These are phyloP conservation scores for Heliconius eleuchia DNA, from an alignment of 1,140 invertebrate genomes.

Conservation along the genomic window DNA sequence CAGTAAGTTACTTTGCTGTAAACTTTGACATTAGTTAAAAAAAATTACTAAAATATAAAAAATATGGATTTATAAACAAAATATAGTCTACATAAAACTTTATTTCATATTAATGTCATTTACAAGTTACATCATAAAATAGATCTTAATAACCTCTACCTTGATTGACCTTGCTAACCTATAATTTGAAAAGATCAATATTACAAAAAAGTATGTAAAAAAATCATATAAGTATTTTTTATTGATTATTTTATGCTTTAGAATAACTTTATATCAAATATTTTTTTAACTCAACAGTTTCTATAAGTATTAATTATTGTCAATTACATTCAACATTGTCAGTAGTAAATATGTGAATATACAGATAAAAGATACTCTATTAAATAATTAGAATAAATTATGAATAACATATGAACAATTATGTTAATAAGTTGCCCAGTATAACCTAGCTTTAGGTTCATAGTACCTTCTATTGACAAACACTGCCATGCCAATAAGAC, in stretches of 20 bases:
- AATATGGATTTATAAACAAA: not conserved
- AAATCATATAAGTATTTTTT: not conserved
- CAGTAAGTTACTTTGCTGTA: no score
- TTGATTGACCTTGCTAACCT: constrained; percentile 1
- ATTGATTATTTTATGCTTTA: not conserved
- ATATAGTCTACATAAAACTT: no score
- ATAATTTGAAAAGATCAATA: constrained; percentile 3
- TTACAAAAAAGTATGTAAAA: not conserved
- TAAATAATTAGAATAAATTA: not conserved
- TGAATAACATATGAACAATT: not conserved
- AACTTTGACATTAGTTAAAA: no score
- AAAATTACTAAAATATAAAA: not conserved
- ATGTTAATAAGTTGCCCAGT: constrained; percentile 5
- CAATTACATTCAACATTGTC: not conserved
- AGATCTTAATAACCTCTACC: not conserved
- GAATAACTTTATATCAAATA: not conserved
- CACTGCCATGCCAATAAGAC: constrained; percentile 34
- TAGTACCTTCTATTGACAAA: constrained; percentile 36
- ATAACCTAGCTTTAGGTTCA: constrained; percentile 15
- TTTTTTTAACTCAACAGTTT: not conserved
- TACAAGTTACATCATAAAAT: not conserved
- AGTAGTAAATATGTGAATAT: not conserved
- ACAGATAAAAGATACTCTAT: not conserved
- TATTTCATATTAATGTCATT: no score
- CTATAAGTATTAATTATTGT: not conserved